Conservation (phyloP, 2,797 vertebrate genomes). For the Parotocinclus haroldoi region DNA sequence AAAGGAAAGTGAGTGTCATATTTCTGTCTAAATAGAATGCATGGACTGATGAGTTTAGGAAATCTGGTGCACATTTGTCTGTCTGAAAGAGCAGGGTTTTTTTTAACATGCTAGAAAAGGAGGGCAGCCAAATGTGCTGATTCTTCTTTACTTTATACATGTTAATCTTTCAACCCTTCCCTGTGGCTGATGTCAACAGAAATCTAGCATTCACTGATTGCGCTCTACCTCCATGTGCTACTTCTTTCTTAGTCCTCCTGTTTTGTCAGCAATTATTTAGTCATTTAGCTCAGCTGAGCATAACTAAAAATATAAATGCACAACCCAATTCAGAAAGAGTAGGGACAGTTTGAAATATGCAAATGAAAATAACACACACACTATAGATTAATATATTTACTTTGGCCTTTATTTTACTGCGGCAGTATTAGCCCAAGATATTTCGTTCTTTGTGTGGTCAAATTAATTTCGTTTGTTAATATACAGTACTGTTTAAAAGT, state of each 20-base stretch:
- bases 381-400: too few species aligned
- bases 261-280: conserved; percentile 75
- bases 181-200: conserved; percentile 46
- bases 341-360: too few species aligned
- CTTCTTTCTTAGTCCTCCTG: conserved; percentile 25
- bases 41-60: conserved; percentile 22
- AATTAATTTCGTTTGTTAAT: too few species aligned
- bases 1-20: too few species aligned
- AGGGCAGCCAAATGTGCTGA: conserved; percentile 39
- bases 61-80: conserved; percentile 39
- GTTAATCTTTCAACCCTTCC: conserved; percentile 27
- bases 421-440: too few species aligned
- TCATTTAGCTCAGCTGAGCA: conserved; percentile 70
- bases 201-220: conserved; percentile 22
- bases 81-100: conserved; percentile 57
- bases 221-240: conserved; percentile 33
- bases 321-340: conserved; percentile 51
- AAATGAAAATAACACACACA: too few species aligned
- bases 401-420: too few species aligned
- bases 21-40: too few species aligned
- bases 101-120: conserved; percentile 36
- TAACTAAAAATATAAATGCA: conserved; percentile 82
- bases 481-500: too few species aligned
- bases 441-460: too few species aligned
- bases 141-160: conserved; percentile 34